A percentile compares a stretch with the other conserved stretches of the same genome.
Conservation (phyloP, 1,140 invertebrate species). For the Procambarus clarkii region DNA sequence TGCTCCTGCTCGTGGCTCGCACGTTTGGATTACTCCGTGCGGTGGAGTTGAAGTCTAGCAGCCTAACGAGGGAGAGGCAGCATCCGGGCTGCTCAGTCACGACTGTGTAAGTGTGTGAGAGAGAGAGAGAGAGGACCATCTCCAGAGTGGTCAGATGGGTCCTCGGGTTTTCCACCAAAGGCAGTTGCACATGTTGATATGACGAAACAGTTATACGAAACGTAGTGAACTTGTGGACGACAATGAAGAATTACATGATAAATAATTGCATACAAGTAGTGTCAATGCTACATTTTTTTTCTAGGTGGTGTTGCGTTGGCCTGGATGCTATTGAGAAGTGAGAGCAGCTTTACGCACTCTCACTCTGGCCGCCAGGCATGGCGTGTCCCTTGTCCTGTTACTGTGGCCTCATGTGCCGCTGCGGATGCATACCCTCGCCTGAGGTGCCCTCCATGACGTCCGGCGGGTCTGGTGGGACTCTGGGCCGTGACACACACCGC, state of each 20-base stretch:
- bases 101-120: constrained; percentile 10
- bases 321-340: not conserved
- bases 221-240: not conserved
- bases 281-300: constrained; percentile 13
- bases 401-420: constrained; percentile 68
- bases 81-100: not conserved
- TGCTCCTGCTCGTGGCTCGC: not conserved
- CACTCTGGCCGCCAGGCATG: constrained; percentile 28
- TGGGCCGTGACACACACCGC: constrained; percentile 43
- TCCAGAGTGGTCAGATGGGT: not conserved
- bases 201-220: too few relatives aligned
- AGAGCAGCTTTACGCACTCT: not conserved
- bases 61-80: not conserved
- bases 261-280: not conserved
- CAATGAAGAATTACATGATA: not conserved
- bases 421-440: constrained; percentile 58
- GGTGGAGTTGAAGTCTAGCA: constrained; percentile 28
- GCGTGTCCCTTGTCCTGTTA: constrained; percentile 70
- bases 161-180: not conserved
- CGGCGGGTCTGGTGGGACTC: not conserved
- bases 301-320: constrained; percentile 27
- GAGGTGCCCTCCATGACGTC: constrained; percentile 11
- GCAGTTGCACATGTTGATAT: not conserved
- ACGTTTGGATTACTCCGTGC: constrained; percentile 15
- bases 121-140: too few relatives aligned